Evolutionary conservation across 2,888 invertebrate genomes (phyloP), one percentile per base, ranked within the genome.

Genomic region (Oscheius onirici): DNA sequence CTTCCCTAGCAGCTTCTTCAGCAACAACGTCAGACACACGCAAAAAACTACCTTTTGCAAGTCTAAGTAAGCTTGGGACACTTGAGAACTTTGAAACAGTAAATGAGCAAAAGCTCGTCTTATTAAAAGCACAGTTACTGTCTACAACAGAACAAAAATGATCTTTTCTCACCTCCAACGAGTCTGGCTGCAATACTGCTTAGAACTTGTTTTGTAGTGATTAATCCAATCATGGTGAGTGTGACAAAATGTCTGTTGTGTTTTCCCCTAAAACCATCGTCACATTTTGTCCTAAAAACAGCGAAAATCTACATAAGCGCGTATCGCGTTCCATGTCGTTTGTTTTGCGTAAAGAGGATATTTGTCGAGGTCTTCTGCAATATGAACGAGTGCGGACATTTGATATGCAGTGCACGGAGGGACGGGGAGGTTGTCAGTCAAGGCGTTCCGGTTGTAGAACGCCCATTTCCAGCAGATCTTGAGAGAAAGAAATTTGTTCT

Each of bases 301-400:
- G 34, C 52, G 22, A 8, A 22, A 40, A 63, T 49, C 46, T 63
- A 49, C 46, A 63, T 46, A 20, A 58, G 49, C 1, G 15, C 22
- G 49, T 22, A 17, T 49, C 49, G 17, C 17, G 17, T 49, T 17
- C 15, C 17, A 17, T n/a, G 22, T 20, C 44, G 20, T 46, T 46
- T 63, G 28, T 63, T 49, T 63, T 63, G 63, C 63, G 49, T 49
- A 63, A 63, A 49, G n/a, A 49, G 49, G 49, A 46, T 49, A 63
- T 63, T 49, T 63, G 63, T 49, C 22, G 34, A 34, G 34, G 34
- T 17, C 2, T n/a, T 28, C 55, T 10, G n/a, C 26, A 28, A 58
- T 40, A 58, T 58, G 58, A 41, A 58, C 55, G 55, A 55, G 55
- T 15, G 55, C 49, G 28, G 20, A 46, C 63, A 63, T 63, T 63